These are phyloP conservation scores for Tinamus major DNA, from an alignment of 2,797 vertebrate species.

Conservation along the genomic window DNA sequence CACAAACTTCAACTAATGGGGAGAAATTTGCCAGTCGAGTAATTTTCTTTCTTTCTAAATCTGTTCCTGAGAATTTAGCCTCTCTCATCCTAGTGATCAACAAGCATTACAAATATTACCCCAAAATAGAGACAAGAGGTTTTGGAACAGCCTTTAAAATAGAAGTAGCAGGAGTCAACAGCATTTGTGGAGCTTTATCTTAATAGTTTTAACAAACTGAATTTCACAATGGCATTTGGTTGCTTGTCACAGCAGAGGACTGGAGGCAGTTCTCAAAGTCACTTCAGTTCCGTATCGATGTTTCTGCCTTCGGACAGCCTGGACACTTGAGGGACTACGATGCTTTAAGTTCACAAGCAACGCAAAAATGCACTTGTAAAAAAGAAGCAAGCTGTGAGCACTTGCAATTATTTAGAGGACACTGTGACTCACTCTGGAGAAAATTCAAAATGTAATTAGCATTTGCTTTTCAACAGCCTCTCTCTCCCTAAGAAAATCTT, in stretches of 20 bases:
- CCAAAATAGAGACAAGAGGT: conserved; percentile 49
- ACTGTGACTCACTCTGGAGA: background rate
- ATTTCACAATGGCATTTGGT: background rate
- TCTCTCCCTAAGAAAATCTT: background rate
- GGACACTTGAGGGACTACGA: background rate
- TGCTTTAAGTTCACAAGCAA: background rate
- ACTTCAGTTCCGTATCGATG: background rate
- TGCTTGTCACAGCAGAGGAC: background rate
- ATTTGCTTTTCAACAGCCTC: background rate
- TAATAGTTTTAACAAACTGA: conserved; percentile 23
- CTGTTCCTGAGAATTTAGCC: conserved; percentile 55
- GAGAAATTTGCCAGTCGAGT: conserved; percentile 66
- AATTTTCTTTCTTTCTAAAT: conserved; percentile 63
- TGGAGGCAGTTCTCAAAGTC: background rate
- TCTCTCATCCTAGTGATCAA: conserved; percentile 49
- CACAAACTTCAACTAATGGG: conserved; percentile 46
- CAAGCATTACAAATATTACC: conserved; percentile 58
- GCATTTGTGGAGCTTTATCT: conserved; percentile 31
- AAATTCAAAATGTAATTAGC: background rate
- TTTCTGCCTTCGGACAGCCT: background rate
- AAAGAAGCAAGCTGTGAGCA: background rate
- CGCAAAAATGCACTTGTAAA: background rate
- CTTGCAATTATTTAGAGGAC: background rate
- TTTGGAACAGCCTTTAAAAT: conserved; percentile 48
- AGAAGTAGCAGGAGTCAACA: conserved; percentile 35